A percentile compares a stretch with the other conserved stretches of the same genome.
These are phyloP conservation scores for Trichogramma dendrolimi DNA, from an alignment of 2,888 invertebrate genomes.

Conservation along the genomic window DNA sequence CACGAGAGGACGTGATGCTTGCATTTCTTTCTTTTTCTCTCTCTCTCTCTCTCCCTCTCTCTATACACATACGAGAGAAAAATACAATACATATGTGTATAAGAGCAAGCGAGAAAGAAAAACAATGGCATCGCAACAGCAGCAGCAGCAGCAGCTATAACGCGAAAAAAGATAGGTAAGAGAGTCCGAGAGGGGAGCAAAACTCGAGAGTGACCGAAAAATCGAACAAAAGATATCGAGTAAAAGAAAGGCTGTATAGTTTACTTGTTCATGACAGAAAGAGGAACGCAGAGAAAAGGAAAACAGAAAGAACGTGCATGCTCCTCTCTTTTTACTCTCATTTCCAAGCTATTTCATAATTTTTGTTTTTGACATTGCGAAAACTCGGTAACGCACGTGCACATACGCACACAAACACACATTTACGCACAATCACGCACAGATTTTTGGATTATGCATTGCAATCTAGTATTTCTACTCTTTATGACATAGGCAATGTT, in stretches of 20 bases:
- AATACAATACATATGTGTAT: background rate
- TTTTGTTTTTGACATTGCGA: constrained; percentile 17
- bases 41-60: too few relatives aligned
- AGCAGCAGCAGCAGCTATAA: too few relatives aligned
- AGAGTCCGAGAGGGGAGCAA: background rate
- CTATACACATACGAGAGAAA: too few relatives aligned
- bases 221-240: constrained; percentile 11
- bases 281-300: too few relatives aligned
- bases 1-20: too few relatives aligned
- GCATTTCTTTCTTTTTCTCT: too few relatives aligned
- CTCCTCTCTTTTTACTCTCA: background rate
- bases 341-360: constrained; percentile 10
- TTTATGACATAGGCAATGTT: too few relatives aligned
- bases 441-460: too few relatives aligned
- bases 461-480: too few relatives aligned
- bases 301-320: background rate
- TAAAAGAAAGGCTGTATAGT: background rate
- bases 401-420: background rate
- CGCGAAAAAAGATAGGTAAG: constrained; percentile 5
- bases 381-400: constrained; percentile 7
- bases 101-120: background rate
- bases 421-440: too few relatives aligned
- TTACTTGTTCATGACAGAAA: background rate
- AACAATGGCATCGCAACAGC: background rate
- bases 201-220: constrained; percentile 11